Evolutionary conservation across 2,113 vertebrate genomes (phyloP), one percentile per base, ranked within the genome.

Genomic region (Anoura caudifer): DNA sequence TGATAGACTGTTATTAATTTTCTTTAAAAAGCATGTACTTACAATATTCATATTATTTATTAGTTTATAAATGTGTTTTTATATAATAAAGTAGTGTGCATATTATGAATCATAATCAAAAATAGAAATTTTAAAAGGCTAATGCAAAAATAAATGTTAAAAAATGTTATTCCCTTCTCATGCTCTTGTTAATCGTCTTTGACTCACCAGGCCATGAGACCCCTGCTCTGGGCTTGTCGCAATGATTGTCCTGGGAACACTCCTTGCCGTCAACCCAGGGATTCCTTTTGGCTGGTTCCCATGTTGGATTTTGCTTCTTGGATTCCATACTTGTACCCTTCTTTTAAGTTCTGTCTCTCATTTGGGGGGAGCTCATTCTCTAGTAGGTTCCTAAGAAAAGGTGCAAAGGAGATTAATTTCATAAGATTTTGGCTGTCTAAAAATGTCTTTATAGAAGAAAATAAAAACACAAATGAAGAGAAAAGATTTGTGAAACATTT

Each of bases 11-110:
- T 70, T 84, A 56, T 10, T 14, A 67, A 28, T 72, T 38, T 36
- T 72, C 52, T 86, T 80, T 82, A 47, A 73, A 82, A 83, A 79
- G 33, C 10, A 87, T 1, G 43, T 70, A 72, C 36, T 6, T 91
- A 41, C 6, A 79, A 89, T 88, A 65, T 92, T 94, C 76, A 19
- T 79, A 80, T 81, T 76, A 73, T 73, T 88, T 80, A 20, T 56
- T 85, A 95, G 45, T 92, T 93, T 87, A 86, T 95, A 75, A 77
- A 85, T 56, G 83, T 65, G 14, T 67, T 95, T 95, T 90, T 63
- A 50, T 95, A 6, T 43, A 92, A 63, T 87, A 59, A 72, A 77
- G 1, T 91, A 87, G 47, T 69, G 19, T 84, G 22, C 59, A 45
- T 36, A 82, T 67, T 45, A 67, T 95, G 17, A 82, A 82, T 82